Base-by-base conservation (phyloP, 1,140 invertebrate genomes). In the Ceratina japonica region DNA sequence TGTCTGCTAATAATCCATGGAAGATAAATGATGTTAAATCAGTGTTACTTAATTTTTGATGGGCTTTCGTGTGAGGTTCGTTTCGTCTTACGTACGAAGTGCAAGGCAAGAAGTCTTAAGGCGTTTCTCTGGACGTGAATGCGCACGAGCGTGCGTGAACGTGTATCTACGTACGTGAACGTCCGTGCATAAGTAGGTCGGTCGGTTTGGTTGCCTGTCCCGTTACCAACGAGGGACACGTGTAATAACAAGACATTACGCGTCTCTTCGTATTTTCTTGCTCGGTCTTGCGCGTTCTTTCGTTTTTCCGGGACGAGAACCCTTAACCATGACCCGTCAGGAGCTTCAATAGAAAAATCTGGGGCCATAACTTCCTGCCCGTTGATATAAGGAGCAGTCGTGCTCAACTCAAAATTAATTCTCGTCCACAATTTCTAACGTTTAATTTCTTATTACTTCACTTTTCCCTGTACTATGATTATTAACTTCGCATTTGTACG, bases 101-200 rank as follows among this genome's bases (percentile, higher is more conserved):
- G 64, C 82, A 69, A 58, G 65, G 31, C 65, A 70, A 56, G 15
- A 77, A 75, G 75, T 86, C 83, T 65, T 65, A 52, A 80, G 61
- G 79, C 78, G 72, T 80, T 81, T 80, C 83, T 71, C 22, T 61
- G 80, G 75, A 75, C 85, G 72, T 63, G 80, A 27, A n/a, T 63
- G 31, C 69, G 71, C 68, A 72, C 80, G 81, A 64, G 76, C 80
- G 64, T 62, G 73, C 75, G 84, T 72, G 54, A 56, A 58, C 72
- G 69, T 82, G 79, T 71, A 44, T 44, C 37, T 44, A 81, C 62
- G 81, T 84, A 80, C 76, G 81, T 83, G 77, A 81, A 82, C 70
- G 81, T 81, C 82, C 70, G 82, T 81, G 83, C 85, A 85, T 88
- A 89, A 89, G 88, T 89, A 88, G 88, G 88, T 82, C 88, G 86